phyloP scores from a whole-genome alignment of 2,113 vertebrate genomes.

The Phalacrocorax brasilianus region DNA sequence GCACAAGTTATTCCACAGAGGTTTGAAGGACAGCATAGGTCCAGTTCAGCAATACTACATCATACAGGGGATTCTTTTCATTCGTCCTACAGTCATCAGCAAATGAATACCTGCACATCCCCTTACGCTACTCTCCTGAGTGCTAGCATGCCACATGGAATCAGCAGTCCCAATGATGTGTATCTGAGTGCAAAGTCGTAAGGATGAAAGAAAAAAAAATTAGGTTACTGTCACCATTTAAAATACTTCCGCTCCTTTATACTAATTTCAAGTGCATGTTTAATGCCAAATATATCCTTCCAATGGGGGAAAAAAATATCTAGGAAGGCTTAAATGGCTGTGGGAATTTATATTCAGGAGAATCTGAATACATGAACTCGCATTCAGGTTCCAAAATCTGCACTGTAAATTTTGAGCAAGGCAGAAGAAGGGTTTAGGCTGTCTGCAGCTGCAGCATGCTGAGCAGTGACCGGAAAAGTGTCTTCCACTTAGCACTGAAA shows the following conservation, averaged over 20 bases:
- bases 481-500: neutral
- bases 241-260: neutral
- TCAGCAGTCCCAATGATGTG: neutral
- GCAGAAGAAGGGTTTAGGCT: neutral
- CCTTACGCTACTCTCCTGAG: rapidly evolving
- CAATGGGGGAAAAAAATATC: neutral
- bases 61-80: neutral
- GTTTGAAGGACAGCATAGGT: neutral
- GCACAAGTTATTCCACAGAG: neutral
- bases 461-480: neutral
- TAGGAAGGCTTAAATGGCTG: neutral
- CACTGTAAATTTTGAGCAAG: neutral
- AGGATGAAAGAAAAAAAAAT: neutral
- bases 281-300: neutral
- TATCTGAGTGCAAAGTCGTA: neutral
- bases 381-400: neutral
- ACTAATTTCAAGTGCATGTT: neutral
- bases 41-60: neutral
- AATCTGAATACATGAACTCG: neutral
- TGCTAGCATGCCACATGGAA: neutral
- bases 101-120: neutral
- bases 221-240: neutral
- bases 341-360: neutral
- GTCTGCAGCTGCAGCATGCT: neutral
- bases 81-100: neutral